Percentiles rank a stretch among this genome's conserved stretches.
Conservation (phyloP, 2,888 invertebrate genomes). For the Athripsodes cinereus region DNA sequence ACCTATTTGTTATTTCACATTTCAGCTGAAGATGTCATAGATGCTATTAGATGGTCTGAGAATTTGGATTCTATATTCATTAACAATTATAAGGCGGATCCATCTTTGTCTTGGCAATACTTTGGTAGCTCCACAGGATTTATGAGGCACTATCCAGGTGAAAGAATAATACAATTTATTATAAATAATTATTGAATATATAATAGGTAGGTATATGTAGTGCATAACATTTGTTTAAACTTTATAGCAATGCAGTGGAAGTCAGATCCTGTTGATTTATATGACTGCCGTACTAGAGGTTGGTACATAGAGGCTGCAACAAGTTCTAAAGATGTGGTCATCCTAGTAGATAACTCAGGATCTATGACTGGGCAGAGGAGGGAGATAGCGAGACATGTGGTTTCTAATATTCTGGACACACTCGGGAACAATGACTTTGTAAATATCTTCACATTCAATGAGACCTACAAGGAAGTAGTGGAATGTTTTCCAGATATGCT, state of each 20-base stretch:
- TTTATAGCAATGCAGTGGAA: slow-evolving; percentile 70
- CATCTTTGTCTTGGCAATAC: slow-evolving; percentile 93
- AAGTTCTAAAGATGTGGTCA: slow-evolving; percentile 88
- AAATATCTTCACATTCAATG: slow-evolving; percentile 89
- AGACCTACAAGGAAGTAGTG: slow-evolving; percentile 72
- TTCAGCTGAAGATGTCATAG: slow-evolving; percentile 76
- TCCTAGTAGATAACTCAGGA: slow-evolving; percentile 84
- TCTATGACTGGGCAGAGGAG: slow-evolving; percentile 85
- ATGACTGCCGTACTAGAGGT: slow-evolving; percentile 88
- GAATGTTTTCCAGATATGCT: slow-evolving; percentile 84
- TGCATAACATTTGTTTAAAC: slow-evolving; percentile 7
- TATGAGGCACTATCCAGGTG: slow-evolving; percentile 94
- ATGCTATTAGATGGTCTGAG: slow-evolving; percentile 94
- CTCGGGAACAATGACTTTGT: slow-evolving; percentile 97
- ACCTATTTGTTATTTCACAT: background rate
- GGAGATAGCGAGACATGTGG: slow-evolving; percentile 86
- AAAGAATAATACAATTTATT: slow-evolving; percentile 13
- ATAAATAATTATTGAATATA: background rate
- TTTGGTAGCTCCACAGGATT: slow-evolving; percentile 97
- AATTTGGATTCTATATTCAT: slow-evolving; percentile 84
- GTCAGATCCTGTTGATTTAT: slow-evolving; percentile 81
- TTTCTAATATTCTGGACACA: slow-evolving; percentile 87
- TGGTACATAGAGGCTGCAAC: slow-evolving; percentile 99
- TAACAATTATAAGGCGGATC: slow-evolving; percentile 79
- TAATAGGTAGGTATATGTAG: background rate